Evolutionary conservation across 2,888 invertebrate species (phyloP).

Genomic region (Orthosia cruda): DNA sequence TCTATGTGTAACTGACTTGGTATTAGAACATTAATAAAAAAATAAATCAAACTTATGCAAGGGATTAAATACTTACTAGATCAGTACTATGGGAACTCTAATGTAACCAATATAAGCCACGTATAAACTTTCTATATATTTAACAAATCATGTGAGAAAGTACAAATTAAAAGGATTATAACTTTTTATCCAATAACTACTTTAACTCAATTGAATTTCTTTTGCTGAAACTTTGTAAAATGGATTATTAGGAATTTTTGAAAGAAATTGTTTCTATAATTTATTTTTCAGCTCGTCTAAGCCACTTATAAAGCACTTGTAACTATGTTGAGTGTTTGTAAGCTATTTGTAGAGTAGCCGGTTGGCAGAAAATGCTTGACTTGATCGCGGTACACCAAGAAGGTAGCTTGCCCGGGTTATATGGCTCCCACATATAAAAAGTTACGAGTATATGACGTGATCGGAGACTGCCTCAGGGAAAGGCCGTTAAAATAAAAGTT

Average conservation of each 20-base stretch:
- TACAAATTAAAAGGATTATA: slow-evolving; percentile 6
- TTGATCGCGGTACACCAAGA: neutral
- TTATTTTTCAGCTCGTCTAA: neutral
- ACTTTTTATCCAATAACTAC: slow-evolving; percentile 6
- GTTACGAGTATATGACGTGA: neutral
- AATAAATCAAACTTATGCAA: no score
- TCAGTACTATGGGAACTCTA: no score
- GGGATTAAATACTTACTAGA: no score
- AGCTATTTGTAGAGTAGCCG: neutral
- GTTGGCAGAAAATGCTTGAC: neutral
- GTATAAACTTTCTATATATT: no score
- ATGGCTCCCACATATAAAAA: neutral
- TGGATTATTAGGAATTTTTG: slow-evolving; percentile 7
- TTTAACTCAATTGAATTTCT: slow-evolving; percentile 18
- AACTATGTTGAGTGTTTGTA: no score
- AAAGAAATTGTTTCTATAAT: neutral
- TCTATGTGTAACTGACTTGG: neutral
- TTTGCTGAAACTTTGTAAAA: slow-evolving; percentile 14
- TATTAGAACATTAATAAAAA: neutral
- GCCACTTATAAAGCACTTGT: no score
- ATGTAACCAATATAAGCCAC: no score
- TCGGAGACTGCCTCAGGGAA: neutral
- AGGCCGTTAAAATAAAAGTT: neutral
- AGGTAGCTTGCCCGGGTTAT: neutral
- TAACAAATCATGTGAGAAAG: neutral